Conservation (phyloP, 2,113 vertebrate genomes). For the Rousettus leschenaultii region DNA sequence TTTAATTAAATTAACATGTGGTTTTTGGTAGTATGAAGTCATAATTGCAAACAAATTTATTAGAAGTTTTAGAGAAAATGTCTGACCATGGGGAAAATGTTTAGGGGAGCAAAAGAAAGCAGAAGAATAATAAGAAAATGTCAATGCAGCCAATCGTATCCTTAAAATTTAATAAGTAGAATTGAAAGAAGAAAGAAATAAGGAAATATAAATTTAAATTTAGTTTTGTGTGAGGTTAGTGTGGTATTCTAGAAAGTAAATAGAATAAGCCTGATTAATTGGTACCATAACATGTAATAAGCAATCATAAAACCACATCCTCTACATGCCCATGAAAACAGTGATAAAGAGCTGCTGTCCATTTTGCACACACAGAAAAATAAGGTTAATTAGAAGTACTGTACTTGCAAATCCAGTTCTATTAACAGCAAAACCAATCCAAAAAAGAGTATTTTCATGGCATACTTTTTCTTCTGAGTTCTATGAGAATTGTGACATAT, state of each 20-base stretch:
- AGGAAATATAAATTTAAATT: background rate
- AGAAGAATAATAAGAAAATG: background rate
- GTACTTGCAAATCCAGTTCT: background rate
- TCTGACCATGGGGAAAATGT: background rate
- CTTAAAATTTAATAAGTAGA: background rate
- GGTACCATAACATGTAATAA: background rate
- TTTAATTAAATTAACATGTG: background rate
- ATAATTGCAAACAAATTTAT: background rate
- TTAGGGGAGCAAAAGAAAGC: background rate
- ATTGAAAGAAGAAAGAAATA: background rate
- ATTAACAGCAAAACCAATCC: background rate
- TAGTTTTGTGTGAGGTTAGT: background rate
- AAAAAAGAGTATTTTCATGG: background rate
- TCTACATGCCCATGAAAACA: background rate
- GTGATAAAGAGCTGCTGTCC: background rate
- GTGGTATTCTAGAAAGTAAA: background rate
- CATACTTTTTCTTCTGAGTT: background rate
- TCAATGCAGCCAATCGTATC: fast-evolving
- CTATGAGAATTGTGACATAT: background rate
- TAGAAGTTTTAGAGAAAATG: background rate
- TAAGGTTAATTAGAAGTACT: background rate
- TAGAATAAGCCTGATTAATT: background rate
- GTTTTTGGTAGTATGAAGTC: background rate
- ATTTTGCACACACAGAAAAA: background rate
- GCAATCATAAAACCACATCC: background rate